Percentiles rank a stretch among this genome's conserved stretches.
Evolutionary conservation across 1,140 invertebrate genomes (phyloP).

Genomic region (Gonioctena quinquepunctata): DNA sequence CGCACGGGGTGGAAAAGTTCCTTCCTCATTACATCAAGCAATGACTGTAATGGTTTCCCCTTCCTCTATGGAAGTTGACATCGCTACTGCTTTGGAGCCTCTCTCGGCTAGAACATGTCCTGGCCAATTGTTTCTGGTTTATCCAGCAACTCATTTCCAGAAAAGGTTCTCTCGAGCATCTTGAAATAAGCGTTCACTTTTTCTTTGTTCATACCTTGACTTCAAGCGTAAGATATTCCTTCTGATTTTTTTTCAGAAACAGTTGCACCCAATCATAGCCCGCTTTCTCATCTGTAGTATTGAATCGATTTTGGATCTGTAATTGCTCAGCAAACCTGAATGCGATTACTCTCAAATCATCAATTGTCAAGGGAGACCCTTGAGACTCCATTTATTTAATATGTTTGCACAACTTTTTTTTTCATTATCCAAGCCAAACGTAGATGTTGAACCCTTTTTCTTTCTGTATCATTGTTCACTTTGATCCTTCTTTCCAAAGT

Average conservation of each 20-base stretch:
- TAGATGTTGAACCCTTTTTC: not conserved
- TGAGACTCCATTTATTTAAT: not conserved
- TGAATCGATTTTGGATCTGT: slow-evolving; percentile 33
- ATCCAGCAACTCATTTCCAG: slow-evolving; percentile 44
- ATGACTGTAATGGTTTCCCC: not conserved
- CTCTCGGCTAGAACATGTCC: slow-evolving; percentile 51
- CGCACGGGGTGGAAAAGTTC: not conserved
- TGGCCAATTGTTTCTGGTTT: slow-evolving; percentile 51
- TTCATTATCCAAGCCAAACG: not conserved
- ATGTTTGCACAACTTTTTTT: not conserved
- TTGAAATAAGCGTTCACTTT: not conserved
- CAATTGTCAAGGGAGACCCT: not conserved
- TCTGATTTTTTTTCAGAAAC: slow-evolving; percentile 35
- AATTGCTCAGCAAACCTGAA: slow-evolving; percentile 37
- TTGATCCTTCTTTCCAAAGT: not conserved
- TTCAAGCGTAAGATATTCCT: slow-evolving; percentile 34
- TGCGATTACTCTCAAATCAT: not conserved
- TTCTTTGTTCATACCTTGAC: not conserved
- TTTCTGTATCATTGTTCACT: not conserved
- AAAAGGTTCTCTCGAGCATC: slow-evolving; percentile 33
- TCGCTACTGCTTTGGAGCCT: not conserved
- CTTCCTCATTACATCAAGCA: not conserved
- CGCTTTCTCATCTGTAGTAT: slow-evolving; percentile 31
- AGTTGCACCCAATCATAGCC: slow-evolving; percentile 35
- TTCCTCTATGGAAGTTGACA: not conserved